Evolutionary conservation across 2,797 vertebrate genomes (phyloP).

Genomic region (Sorex maritimensis): DNA sequence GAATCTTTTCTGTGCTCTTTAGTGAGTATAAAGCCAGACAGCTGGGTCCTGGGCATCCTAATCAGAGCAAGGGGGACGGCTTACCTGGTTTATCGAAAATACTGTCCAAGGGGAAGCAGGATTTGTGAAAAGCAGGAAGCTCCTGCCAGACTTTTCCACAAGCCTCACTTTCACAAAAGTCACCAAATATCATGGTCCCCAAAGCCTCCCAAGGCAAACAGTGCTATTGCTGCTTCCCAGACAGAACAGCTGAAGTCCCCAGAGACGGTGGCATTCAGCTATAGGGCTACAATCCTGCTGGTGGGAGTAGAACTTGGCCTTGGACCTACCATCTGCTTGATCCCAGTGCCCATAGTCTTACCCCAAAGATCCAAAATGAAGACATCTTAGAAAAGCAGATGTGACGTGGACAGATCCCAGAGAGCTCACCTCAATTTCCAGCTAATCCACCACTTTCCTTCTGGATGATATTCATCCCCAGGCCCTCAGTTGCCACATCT

Average conservation of each 20-base stretch:
- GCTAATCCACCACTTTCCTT: not conserved
- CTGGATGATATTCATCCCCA: not conserved
- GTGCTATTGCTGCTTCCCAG: not conserved
- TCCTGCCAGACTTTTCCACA: not conserved
- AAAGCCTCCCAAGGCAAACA: not conserved
- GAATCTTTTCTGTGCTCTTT: slow-evolving; percentile 54
- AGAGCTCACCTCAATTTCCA: not conserved
- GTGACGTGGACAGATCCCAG: not conserved
- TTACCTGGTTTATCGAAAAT: slow-evolving; percentile 59
- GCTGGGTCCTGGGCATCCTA: not conserved
- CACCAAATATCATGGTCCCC: not conserved
- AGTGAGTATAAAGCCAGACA: slow-evolving; percentile 60
- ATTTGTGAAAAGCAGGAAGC: slow-evolving; percentile 9
- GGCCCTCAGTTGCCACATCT: not conserved
- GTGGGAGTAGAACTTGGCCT: not conserved
- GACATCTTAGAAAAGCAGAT: not conserved
- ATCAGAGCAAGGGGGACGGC: slow-evolving; percentile 50
- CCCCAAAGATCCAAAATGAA: not conserved
- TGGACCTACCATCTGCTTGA: not conserved
- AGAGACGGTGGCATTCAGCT: not conserved
- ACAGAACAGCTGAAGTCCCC: not conserved
- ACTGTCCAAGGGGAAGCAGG: not conserved
- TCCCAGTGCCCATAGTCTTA: not conserved
- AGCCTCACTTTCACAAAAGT: not conserved
- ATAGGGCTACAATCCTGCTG: too few relatives aligned